Base-by-base conservation (phyloP, 1,140 invertebrate genomes). In the Drosophila albomicans region DNA sequence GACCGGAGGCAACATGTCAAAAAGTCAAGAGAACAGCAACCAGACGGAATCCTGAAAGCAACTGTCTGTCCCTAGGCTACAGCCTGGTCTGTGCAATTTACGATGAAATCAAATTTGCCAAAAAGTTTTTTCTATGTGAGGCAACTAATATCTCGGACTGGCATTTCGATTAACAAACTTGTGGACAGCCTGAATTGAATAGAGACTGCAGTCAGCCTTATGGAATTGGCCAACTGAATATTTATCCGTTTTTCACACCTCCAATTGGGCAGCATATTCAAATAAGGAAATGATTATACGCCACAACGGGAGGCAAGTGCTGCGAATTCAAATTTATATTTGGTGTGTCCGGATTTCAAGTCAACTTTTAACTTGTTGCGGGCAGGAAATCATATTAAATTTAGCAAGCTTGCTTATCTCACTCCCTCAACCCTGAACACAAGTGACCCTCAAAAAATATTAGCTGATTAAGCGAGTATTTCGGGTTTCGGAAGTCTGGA, bases 41-140 rank as follows among this genome's bases (percentile, higher is more conserved):
- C 56, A 56, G 64, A 68, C 28, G 56, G 46, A 28, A 45, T 59
- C 20, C 41, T 46, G 64, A 67, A 73, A 73, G 64, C 38, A 45
- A 56, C 62, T 66, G 64, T 46, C 65, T 68, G 20, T 73, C 64
- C 56, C 64, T 51, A 8, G 71, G 65, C 65, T 38, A 48, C 54
- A 25, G 10, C 48, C 64, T 62, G 15, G 13, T 28, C 64, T 52
- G 35, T 58, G 46, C 61, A 59, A 72, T 72, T 78, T 81, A 68
- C 75, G 49, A 86, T 86, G 82, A 79, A 86, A 86, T 85, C 81
- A 86, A 86, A 81, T 85, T 86, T 86, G 79, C 43, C 78, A 68
- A 65, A 69, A 56, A 20, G 2, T 74, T 73, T 54, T 52, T 25
- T 20, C 46, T n/a, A 10, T 74, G 16, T 41, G 35, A 32, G 20